These are phyloP conservation scores for Anguilla anguilla DNA, from an alignment of 2,797 vertebrate genomes.

Conservation along the genomic window DNA sequence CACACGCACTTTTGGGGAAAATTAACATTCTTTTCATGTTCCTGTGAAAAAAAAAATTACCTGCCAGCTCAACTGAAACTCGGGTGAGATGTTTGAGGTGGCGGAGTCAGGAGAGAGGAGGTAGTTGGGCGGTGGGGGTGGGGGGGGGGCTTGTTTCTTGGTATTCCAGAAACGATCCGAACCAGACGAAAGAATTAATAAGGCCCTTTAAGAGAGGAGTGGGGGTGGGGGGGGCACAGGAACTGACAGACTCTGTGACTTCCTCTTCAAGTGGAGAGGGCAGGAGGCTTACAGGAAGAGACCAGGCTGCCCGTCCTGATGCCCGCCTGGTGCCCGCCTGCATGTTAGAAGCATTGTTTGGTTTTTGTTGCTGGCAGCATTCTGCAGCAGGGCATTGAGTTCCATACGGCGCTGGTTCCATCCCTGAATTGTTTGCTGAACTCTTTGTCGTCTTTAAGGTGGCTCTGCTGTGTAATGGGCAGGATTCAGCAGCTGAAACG, in stretches of 20 bases:
- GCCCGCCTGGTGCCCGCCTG: no score
- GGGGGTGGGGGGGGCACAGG: neutral
- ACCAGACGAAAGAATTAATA: slow-evolving; percentile 43
- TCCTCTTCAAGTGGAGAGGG: neutral
- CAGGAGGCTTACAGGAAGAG: neutral
- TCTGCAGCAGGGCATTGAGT: neutral
- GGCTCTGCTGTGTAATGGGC: neutral
- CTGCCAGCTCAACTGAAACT: slow-evolving; percentile 26
- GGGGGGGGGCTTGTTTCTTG: slow-evolving; percentile 26
- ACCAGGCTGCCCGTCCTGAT: neutral
- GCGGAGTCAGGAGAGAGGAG: neutral
- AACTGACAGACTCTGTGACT: slow-evolving; percentile 23
- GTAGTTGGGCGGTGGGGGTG: neutral
- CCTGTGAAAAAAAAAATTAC: slow-evolving; percentile 36
- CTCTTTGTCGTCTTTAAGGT: neutral
- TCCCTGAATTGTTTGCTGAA: neutral
- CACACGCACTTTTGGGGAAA: slow-evolving; percentile 27
- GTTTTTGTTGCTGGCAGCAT: neutral
- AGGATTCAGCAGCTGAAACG: neutral
- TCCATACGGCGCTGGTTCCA: neutral
- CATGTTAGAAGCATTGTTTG: neutral
- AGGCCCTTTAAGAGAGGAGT: slow-evolving; percentile 38
- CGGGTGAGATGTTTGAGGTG: slow-evolving; percentile 17
- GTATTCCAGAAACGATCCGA: slow-evolving; percentile 42
- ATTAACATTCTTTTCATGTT: slow-evolving; percentile 48